phyloP scores from a whole-genome alignment of 2,797 vertebrate species.

The Helostoma temminkii region DNA sequence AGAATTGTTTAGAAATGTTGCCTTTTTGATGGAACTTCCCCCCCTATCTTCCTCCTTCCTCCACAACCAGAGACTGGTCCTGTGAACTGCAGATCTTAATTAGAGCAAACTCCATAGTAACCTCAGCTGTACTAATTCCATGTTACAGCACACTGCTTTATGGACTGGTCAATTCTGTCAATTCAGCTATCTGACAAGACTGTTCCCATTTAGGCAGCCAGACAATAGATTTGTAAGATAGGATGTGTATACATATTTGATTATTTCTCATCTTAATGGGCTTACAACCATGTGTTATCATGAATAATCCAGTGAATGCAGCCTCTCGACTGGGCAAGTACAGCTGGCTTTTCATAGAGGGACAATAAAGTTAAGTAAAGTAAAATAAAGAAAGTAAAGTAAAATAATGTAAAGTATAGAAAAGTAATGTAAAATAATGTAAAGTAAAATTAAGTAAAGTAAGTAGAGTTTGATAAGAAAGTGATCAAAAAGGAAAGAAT shows the following conservation, averaged over 20 bases:
- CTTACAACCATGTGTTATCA: constrained; percentile 6
- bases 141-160: constrained; percentile 64
- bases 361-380: background rate
- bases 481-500: background rate
- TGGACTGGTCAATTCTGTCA: constrained; percentile 67
- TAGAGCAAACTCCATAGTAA: too few species aligned
- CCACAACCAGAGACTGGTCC: too few species aligned
- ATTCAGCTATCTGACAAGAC: constrained; percentile 50
- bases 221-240: constrained; percentile 14
- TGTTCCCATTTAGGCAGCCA: constrained; percentile 5
- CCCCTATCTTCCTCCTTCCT: too few species aligned
- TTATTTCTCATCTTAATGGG: background rate
- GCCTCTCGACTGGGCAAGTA: background rate
- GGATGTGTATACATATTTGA: constrained; percentile 9
- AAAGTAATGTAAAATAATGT: too few species aligned
- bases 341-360: constrained; percentile 2
- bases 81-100: too few species aligned
- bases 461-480: background rate
- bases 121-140: constrained; percentile 45
- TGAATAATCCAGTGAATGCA: background rate
- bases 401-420: too few species aligned
- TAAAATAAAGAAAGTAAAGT: too few species aligned
- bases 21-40: too few species aligned
- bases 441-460: background rate
- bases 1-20: too few species aligned